phyloP scores from a whole-genome alignment of 2,113 vertebrate genomes.

The Heteronetta atricapilla region DNA sequence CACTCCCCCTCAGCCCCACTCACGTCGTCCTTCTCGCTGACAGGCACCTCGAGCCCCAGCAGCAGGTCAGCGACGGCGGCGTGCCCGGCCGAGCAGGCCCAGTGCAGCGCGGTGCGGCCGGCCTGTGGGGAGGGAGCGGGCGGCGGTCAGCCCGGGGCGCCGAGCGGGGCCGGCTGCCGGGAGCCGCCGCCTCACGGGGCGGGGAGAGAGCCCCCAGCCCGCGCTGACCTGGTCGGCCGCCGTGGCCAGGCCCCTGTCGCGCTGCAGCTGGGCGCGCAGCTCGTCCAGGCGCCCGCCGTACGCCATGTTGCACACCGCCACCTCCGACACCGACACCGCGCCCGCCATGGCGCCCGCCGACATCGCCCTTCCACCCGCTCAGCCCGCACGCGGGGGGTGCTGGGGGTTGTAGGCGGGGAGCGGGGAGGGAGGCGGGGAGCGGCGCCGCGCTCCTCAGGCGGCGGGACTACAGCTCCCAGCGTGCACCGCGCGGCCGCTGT shows the following conservation, averaged over 20 bases:
- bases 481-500: background rate
- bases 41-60: constrained; percentile 86
- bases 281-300: constrained; percentile 87
- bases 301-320: constrained; percentile 90
- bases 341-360: constrained; percentile 77
- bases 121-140: constrained; percentile 75
- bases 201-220: too few relatives aligned
- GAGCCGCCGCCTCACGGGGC: too few relatives aligned
- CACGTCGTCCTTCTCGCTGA: constrained; percentile 92
- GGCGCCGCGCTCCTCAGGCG: too few relatives aligned
- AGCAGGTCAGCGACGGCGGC: constrained; percentile 87
- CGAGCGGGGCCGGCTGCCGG: too few relatives aligned
- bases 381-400: background rate
- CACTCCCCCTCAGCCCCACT: constrained; percentile 49
- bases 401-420: constrained; percentile 42
- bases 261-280: constrained; percentile 80
- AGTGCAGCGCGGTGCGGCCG: constrained; percentile 88
- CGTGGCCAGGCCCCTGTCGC: constrained; percentile 82
- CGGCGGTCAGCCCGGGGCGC: background rate
- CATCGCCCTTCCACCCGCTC: too few relatives aligned
- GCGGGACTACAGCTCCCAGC: constrained; percentile 69
- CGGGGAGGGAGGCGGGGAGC: too few relatives aligned
- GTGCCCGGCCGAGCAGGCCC: constrained; percentile 96
- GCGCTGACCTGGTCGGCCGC: constrained; percentile 89
- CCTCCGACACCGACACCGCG: constrained; percentile 79